phyloP scores from a whole-genome alignment of 2,113 vertebrate species.

The Malurus cyaneus region DNA sequence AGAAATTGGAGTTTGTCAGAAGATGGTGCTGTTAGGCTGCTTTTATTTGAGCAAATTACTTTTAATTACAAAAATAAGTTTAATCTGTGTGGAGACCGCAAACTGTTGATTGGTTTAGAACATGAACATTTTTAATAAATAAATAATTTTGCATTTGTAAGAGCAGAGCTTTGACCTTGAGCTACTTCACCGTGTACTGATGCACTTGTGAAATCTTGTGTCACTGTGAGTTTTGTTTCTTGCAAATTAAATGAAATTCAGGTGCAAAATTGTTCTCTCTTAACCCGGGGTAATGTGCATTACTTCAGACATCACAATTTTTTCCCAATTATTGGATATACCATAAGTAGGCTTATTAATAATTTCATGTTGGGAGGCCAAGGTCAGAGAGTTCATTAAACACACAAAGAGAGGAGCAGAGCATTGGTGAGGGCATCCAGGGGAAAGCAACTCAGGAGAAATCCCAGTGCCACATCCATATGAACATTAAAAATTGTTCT shows the following conservation, averaged over 20 bases:
- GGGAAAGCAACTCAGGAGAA: neutral
- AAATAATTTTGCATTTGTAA: slow-evolving; percentile 2
- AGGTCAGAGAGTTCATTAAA: neutral
- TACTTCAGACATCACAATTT: neutral
- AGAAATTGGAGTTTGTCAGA: slow-evolving; percentile 50
- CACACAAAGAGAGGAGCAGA: neutral
- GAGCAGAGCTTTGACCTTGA: slow-evolving; percentile 21
- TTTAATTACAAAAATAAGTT: slow-evolving; percentile 23
- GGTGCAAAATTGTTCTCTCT: neutral
- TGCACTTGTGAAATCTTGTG: neutral
- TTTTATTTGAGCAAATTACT: neutral
- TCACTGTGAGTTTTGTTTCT: neutral
- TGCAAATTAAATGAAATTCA: neutral
- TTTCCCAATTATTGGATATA: neutral
- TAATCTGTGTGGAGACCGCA: neutral
- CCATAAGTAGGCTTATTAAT: neutral
- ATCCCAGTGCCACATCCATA: neutral
- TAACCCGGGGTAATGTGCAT: neutral
- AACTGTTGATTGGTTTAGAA: slow-evolving; percentile 6
- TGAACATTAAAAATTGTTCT: neutral
- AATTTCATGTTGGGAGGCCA: neutral
- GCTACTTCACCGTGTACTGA: neutral
- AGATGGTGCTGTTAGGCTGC: slow-evolving; percentile 70
- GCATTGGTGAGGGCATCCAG: neutral
- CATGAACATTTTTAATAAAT: neutral